These are phyloP conservation scores for Philopotamus ludificatus DNA, from an alignment of 1,140 invertebrate genomes.

Conservation along the genomic window DNA sequence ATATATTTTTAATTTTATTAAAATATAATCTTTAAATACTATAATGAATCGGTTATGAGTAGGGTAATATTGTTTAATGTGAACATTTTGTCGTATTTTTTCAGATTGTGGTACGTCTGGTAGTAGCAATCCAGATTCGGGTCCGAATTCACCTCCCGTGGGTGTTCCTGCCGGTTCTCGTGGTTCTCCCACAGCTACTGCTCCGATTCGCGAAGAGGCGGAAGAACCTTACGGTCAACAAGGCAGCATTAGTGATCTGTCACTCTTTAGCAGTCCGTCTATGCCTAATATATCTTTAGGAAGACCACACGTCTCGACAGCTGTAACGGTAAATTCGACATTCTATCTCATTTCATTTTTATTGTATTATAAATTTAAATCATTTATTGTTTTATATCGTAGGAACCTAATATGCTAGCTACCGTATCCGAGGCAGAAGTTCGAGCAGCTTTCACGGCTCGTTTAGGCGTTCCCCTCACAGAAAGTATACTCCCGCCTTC, in stretches of 20 bases:
- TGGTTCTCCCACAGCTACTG: conserved; percentile 55
- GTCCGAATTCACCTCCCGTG: conserved; percentile 78
- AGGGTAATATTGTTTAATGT: no score
- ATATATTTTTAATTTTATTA: no score
- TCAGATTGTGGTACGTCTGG: conserved; percentile 57
- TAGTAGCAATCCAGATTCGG: conserved; percentile 75
- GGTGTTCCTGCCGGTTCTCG: conserved; percentile 52
- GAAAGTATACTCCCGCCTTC: conserved; percentile 71
- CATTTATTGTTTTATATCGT: conserved; percentile 38
- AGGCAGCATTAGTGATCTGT: conserved; percentile 55
- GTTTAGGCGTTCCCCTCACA: conserved; percentile 70
- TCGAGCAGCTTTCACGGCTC: conserved; percentile 69
- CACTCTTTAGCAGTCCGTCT: conserved; percentile 90
- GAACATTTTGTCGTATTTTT: no score
- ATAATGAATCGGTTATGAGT: no score
- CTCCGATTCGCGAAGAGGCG: conserved; percentile 71
- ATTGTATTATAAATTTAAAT: not conserved
- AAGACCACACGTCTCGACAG: conserved; percentile 66
- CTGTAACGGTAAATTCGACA: conserved; percentile 43
- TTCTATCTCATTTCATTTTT: conserved; percentile 7
- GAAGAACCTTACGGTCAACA: conserved; percentile 47
- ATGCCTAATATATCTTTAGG: conserved; percentile 95
- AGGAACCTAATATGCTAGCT: conserved; percentile 58
- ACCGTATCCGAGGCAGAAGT: conserved; percentile 78
- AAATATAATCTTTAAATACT: no score